phyloP scores from a whole-genome alignment of 2,888 invertebrate species.

The Microplitis deprimator region DNA sequence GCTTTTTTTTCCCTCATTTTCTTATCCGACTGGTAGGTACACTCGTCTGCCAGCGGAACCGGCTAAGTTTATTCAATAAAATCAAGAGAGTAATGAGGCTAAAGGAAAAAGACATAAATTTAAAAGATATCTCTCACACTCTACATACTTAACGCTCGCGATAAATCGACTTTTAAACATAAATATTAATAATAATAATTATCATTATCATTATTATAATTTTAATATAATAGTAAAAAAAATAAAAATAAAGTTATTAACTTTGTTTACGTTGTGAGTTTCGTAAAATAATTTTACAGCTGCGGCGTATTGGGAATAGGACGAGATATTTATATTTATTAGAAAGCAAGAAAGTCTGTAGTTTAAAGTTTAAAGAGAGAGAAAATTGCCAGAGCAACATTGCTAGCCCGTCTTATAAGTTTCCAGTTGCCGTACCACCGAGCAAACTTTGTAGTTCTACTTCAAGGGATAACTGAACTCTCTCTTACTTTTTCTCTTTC shows the following conservation, averaged over 20 bases:
- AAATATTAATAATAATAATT: background rate
- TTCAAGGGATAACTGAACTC: background rate
- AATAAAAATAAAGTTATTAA: background rate
- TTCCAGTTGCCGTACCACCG: constrained; percentile 39
- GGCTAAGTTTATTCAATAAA: constrained; percentile 20
- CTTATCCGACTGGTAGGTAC: background rate
- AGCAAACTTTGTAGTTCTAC: constrained; percentile 10
- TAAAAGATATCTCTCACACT: background rate
- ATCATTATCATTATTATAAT: background rate
- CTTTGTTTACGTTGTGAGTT: background rate
- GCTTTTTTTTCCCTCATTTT: background rate
- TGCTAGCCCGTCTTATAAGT: constrained; percentile 36
- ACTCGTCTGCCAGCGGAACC: background rate
- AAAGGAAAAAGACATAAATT: constrained; percentile 8
- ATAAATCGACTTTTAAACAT: background rate
- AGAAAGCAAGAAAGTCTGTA: constrained; percentile 53
- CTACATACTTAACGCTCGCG: background rate
- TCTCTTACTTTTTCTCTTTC: background rate
- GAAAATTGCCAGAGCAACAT: constrained; percentile 43
- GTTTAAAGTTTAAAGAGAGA: constrained; percentile 20
- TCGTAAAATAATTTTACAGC: constrained; percentile 26
- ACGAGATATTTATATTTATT: constrained; percentile 60
- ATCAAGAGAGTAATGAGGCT: constrained; percentile 12
- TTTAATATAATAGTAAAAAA: background rate
- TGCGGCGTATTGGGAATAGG: background rate